Conservation (phyloP, 2,113 vertebrate genomes). For the Callaeas wilsoni region DNA sequence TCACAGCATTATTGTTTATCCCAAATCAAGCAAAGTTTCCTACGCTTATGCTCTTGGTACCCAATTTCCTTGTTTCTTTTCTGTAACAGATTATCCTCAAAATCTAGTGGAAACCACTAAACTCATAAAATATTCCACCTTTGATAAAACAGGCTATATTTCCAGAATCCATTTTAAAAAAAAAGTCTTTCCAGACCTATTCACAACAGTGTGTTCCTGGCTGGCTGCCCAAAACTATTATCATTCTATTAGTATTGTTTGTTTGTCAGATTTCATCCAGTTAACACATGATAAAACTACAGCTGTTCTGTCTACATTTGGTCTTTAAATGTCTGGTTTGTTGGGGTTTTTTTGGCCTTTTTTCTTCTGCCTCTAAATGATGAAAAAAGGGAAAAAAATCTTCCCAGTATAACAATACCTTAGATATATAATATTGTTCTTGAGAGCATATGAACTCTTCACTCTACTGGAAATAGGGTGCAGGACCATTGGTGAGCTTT, state of each 20-base stretch:
- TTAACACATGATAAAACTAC: constrained; percentile 23
- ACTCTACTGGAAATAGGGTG: neutral
- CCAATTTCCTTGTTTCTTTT: neutral
- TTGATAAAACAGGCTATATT: neutral
- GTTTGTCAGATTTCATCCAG: neutral
- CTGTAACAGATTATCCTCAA: neutral
- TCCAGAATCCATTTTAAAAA: neutral
- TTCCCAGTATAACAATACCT: neutral
- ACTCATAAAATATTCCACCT: neutral
- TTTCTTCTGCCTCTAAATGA: neutral
- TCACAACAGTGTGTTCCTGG: neutral
- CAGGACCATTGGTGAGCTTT: neutral
- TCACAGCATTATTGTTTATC: neutral
- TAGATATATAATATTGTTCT: neutral
- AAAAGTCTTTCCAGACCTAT: neutral
- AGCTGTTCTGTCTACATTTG: neutral
- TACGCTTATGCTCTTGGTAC: neutral
- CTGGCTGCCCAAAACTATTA: constrained; percentile 12
- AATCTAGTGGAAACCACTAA: neutral
- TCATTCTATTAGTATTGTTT: constrained; percentile 16
- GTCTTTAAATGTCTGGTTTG: neutral
- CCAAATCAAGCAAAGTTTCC: neutral
- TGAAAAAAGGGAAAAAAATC: neutral
- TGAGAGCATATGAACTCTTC: neutral
- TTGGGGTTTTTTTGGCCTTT: neutral